Conservation (phyloP, 2,888 invertebrate genomes). For the Tigriopus californicus region DNA sequence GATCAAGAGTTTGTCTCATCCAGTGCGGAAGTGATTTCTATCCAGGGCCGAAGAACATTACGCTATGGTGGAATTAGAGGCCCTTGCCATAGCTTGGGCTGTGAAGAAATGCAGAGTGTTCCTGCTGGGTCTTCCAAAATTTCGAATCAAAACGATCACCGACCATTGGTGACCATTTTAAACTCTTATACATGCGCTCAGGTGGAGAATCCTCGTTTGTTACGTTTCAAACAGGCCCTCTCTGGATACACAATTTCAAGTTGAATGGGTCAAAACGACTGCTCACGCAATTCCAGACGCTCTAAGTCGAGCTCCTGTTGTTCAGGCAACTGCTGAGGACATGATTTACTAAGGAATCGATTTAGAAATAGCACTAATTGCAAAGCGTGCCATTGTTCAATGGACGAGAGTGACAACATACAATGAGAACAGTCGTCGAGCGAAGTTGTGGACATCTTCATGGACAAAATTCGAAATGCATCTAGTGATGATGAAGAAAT, state of each 20-base stretch:
- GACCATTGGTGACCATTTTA: conserved; percentile 8
- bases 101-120: conserved; percentile 5
- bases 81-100: conserved; percentile 8
- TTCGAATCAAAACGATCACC: conserved; percentile 7
- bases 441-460: too few relatives aligned
- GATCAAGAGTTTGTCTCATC: conserved; percentile 4
- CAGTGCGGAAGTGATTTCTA: conserved; percentile 8
- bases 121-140: too few relatives aligned
- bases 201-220: conserved; percentile 14
- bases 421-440: too few relatives aligned
- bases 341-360: too few relatives aligned
- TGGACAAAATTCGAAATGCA: too few relatives aligned
- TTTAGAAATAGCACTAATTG: too few relatives aligned
- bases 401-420: too few relatives aligned
- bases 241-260: background rate
- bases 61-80: conserved; percentile 16
- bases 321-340: background rate
- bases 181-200: conserved; percentile 12
- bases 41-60: conserved; percentile 15
- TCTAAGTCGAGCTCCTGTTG: conserved; percentile 1
- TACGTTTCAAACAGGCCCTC: background rate
- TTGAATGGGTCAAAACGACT: background rate
- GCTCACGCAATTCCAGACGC: conserved; percentile 9
- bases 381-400: too few relatives aligned
- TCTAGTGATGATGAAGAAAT: too few relatives aligned